Conservation (phyloP, 2,888 invertebrate species). For the Oconnorella tubifera region DNA sequence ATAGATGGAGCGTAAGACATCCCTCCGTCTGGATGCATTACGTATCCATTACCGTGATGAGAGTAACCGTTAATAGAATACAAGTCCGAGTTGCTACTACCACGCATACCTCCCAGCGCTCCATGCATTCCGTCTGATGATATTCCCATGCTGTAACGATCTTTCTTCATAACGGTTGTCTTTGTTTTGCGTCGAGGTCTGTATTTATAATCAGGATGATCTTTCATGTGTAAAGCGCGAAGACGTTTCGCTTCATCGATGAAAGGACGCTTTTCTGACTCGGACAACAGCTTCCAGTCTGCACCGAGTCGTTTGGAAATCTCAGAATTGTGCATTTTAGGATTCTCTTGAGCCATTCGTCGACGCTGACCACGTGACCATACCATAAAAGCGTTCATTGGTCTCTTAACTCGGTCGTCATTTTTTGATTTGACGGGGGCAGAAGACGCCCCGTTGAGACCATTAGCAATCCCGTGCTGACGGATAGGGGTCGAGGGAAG, state of each 20-base stretch:
- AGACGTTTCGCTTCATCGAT: slow-evolving; percentile 98
- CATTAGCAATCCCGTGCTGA: neutral
- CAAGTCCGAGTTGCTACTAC: neutral
- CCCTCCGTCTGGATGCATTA: neutral
- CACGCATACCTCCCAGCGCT: neutral
- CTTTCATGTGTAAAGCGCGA: slow-evolving; percentile 97
- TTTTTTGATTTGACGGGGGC: neutral
- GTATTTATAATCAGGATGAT: slow-evolving; percentile 99
- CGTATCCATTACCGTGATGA: neutral
- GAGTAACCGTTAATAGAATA: neutral
- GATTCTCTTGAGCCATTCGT: slow-evolving; percentile 98
- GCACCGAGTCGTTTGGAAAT: slow-evolving; percentile 94
- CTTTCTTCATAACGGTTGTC: slow-evolving; percentile 72
- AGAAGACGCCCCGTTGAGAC: neutral
- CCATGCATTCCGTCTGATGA: neutral
- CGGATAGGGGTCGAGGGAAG: neutral
- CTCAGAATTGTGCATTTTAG: slow-evolving; percentile 99
- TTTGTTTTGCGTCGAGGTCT: slow-evolving; percentile 78
- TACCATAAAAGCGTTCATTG: slow-evolving; percentile 99
- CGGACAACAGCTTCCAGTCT: slow-evolving; percentile 95
- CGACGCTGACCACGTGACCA: slow-evolving; percentile 96
- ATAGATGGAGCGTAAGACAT: neutral
- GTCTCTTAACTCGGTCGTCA: slow-evolving; percentile 75
- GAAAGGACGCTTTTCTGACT: slow-evolving; percentile 94
- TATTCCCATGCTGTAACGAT: slow-evolving; percentile 78